Base-by-base conservation (phyloP, 2,113 vertebrate genomes). In the Ifrita kowaldi region DNA sequence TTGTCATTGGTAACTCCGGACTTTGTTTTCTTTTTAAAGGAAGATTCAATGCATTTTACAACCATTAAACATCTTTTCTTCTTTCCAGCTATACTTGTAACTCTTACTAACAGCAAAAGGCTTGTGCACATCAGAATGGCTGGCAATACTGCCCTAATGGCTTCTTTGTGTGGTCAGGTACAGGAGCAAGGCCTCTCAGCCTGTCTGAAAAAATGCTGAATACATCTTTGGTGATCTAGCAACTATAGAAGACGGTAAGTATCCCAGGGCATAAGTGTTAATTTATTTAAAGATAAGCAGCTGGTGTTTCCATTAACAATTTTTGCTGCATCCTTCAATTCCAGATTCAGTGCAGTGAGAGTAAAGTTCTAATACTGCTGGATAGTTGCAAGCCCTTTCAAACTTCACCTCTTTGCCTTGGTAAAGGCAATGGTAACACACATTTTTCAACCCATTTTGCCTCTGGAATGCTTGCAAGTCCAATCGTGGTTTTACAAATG, bases 51-150 rank as follows among this genome's bases (percentile, higher is more conserved):
- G 69, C 92, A 55, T 86, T 94, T 92, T 88, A 81, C 88, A 90
- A 87, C 76, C 83, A 86, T 93, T 93, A 94, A 96, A 92, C 57
- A 78, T 67, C 73, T 93, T 93, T 96, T 95, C 60, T 92, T 90
- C 85, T 94, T 90, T 89, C 37, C 60, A 84, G 30, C 73, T 81
- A 68, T 41, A 75, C 82, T 93, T 91, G 55, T 56, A 93, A 82
- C 52, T 92, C 89, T 62, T 68, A 69, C 65, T 42, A 90, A 90
- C 44, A 88, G 64, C 76, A 86, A 90, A 76, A 94, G 85, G 52
- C 71, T 85, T 80, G 47, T 55, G 71, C 56, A 56, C 44, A 56
- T 39, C 2, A 9, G 73, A 89, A 68, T 52, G 74, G 33, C n/a
- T 81, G 39, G 71, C 82, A 79, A 2, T 55, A 15, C 47, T 42